These are phyloP conservation scores for Drosophila repleta DNA, from an alignment of 1,140 invertebrate genomes.

Conservation along the genomic window DNA sequence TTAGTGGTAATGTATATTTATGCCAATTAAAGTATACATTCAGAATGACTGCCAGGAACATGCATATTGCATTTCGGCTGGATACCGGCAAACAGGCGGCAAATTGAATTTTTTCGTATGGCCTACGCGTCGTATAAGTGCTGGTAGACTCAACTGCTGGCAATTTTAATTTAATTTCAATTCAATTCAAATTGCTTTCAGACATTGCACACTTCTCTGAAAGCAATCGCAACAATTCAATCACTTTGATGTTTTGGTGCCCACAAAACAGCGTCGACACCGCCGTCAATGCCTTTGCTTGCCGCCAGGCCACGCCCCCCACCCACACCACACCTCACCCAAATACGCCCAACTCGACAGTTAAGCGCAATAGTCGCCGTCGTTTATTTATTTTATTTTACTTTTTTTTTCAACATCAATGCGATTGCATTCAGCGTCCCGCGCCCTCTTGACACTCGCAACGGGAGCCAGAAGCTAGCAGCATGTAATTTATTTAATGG, in stretches of 20 bases:
- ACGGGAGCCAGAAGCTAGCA: conserved; percentile 28
- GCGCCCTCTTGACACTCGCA: conserved; percentile 30
- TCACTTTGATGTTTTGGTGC: conserved; percentile 77
- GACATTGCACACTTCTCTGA: conserved; percentile 50
- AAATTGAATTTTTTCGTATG: not conserved
- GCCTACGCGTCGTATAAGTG: not conserved
- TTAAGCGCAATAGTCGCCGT: conserved; percentile 72
- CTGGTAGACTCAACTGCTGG: conserved; percentile 22
- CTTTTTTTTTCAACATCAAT: conserved; percentile 68
- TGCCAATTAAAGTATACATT: conserved; percentile 55
- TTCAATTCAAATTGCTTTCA: conserved; percentile 51
- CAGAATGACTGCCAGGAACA: conserved; percentile 11
- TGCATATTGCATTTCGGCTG: conserved; percentile 48
- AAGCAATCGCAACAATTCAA: conserved; percentile 81
- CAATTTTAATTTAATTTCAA: conserved; percentile 77
- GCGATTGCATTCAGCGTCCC: conserved; percentile 65
- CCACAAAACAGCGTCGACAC: conserved; percentile 62
- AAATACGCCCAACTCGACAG: conserved; percentile 54
- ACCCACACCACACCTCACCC: not conserved
- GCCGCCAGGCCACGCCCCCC: conserved; percentile 17
- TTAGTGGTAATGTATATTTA: conserved; percentile 66
- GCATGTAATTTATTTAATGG: conserved; percentile 81
- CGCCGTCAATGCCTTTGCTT: conserved; percentile 15
- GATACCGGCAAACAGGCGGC: not conserved
- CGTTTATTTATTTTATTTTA: not conserved